These are phyloP conservation scores for Dichetophora obliterata DNA, from an alignment of 2,888 invertebrate genomes.

Conservation along the genomic window DNA sequence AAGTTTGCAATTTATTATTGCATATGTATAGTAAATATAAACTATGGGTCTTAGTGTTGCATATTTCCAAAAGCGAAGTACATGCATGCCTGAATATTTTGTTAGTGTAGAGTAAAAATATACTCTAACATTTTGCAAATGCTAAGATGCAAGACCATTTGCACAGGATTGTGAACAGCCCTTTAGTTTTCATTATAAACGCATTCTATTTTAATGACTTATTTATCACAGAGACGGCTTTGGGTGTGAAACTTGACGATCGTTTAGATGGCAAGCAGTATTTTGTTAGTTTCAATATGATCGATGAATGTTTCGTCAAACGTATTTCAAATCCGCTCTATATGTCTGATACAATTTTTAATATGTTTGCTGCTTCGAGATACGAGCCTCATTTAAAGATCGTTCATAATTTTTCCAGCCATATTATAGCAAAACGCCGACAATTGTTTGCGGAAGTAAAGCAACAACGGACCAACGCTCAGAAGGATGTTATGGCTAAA, in stretches of 20 bases:
- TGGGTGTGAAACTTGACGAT: slow-evolving; percentile 53
- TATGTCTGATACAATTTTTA: slow-evolving; percentile 50
- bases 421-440: slow-evolving; percentile 60
- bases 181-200: too few relatives aligned
- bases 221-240: slow-evolving; percentile 39
- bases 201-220: neutral
- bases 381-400: slow-evolving; percentile 50
- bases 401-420: slow-evolving; percentile 60
- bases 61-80: too few relatives aligned
- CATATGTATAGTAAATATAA: too few relatives aligned
- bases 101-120: too few relatives aligned
- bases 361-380: slow-evolving; percentile 49
- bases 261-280: slow-evolving; percentile 54
- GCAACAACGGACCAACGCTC: neutral
- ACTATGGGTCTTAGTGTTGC: too few relatives aligned
- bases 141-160: too few relatives aligned
- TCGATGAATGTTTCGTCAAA: slow-evolving; percentile 52
- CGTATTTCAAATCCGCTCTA: slow-evolving; percentile 57
- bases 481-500: slow-evolving; percentile 39
- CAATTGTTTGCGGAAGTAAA: slow-evolving; percentile 49
- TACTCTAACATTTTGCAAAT: too few relatives aligned
- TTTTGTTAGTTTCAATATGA: slow-evolving; percentile 51
- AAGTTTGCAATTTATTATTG: too few relatives aligned
- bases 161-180: too few relatives aligned
- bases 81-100: too few relatives aligned